These are phyloP conservation scores for Orthosia gothica DNA, from an alignment of 2,888 invertebrate genomes.

Conservation along the genomic window DNA sequence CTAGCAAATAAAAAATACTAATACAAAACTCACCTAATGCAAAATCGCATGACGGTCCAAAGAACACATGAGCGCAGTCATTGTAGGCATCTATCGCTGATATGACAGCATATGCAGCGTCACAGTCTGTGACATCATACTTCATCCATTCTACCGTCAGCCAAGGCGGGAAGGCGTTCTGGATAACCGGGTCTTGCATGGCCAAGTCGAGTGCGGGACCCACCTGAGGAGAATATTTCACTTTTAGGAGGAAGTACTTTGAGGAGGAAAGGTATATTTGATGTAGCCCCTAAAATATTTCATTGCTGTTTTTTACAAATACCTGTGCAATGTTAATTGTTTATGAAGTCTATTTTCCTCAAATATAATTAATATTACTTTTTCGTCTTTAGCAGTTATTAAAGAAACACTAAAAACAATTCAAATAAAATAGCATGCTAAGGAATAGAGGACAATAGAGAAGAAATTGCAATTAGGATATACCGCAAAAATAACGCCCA, in stretches of 20 bases:
- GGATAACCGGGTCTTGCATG: slow-evolving; percentile 87
- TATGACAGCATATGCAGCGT: slow-evolving; percentile 94
- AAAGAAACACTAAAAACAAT: too few relatives aligned
- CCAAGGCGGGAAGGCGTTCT: slow-evolving; percentile 91
- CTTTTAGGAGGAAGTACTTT: too few relatives aligned
- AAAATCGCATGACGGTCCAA: slow-evolving; percentile 96
- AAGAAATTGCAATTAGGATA: too few relatives aligned
- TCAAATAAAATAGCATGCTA: too few relatives aligned
- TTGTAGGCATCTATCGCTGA: slow-evolving; percentile 94
- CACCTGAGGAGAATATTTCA: slow-evolving; percentile 85
- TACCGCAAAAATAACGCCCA: too few relatives aligned
- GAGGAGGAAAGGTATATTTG: neutral
- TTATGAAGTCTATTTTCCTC: too few relatives aligned
- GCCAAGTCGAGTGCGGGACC: slow-evolving; percentile 93
- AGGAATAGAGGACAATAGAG: too few relatives aligned
- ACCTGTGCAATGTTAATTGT: too few relatives aligned
- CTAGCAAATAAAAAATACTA: neutral
- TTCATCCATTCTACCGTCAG: slow-evolving; percentile 92
- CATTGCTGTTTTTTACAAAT: too few relatives aligned
- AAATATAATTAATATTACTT: too few relatives aligned
- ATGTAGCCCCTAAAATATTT: too few relatives aligned
- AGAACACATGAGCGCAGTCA: slow-evolving; percentile 94
- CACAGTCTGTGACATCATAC: slow-evolving; percentile 94
- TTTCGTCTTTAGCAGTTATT: too few relatives aligned
- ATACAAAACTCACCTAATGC: slow-evolving; percentile 93